A percentile compares a stretch with the other conserved stretches of the same genome.
Evolutionary conservation across 2,113 vertebrate species (phyloP).

Genomic region (Siniperca knerii): DNA sequence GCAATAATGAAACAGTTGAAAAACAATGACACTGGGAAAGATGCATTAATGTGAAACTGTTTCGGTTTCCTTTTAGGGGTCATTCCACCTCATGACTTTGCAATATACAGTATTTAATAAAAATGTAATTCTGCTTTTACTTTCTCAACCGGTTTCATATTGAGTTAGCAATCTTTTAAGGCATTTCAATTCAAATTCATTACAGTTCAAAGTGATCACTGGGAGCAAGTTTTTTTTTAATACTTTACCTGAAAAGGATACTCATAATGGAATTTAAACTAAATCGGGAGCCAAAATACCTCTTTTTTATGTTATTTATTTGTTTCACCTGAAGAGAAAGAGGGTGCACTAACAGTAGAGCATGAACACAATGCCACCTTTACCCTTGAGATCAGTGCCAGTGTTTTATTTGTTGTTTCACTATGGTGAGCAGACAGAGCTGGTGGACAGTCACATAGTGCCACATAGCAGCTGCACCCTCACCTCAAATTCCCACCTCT

Average conservation of each 20-base stretch:
- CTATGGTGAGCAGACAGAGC: slow-evolving; percentile 54
- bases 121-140: background rate
- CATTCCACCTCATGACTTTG: background rate
- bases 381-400: slow-evolving; percentile 55
- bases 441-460: slow-evolving; percentile 1
- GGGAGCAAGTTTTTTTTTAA: background rate
- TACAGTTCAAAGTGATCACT: background rate
- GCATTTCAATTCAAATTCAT: background rate
- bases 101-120: background rate
- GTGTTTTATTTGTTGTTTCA: slow-evolving; percentile 64
- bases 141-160: background rate
- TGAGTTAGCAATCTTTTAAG: background rate
- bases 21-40: background rate
- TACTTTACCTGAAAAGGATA: background rate
- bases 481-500: slow-evolving; percentile 37
- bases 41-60: slow-evolving; percentile 9
- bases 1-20: background rate
- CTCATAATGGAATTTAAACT: background rate
- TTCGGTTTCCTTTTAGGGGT: background rate
- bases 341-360: background rate
- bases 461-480: slow-evolving; percentile 41
- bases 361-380: slow-evolving; percentile 24
- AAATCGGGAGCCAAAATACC: background rate
- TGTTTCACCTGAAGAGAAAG: slow-evolving; percentile 21
- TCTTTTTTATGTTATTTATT: background rate